phyloP scores from a whole-genome alignment of 2,113 vertebrate species.

The Anas platyrhynchos region DNA sequence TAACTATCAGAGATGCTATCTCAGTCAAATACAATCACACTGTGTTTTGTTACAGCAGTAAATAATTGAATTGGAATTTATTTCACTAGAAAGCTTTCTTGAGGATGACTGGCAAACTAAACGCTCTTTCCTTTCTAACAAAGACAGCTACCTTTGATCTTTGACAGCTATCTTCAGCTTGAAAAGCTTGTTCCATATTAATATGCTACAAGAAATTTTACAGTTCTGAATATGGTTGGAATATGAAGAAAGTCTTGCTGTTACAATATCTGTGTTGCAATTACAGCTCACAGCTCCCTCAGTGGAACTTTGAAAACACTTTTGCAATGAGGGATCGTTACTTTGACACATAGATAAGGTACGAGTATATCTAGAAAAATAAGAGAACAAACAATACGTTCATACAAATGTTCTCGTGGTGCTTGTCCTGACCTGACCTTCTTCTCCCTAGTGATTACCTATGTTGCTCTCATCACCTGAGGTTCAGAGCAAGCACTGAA shows the following conservation, averaged over 20 bases:
- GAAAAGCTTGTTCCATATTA: neutral
- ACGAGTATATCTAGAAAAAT: neutral
- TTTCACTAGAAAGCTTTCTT: neutral
- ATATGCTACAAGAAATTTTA: neutral
- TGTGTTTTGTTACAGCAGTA: constrained; percentile 7
- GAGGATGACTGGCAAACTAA: neutral
- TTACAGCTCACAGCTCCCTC: neutral
- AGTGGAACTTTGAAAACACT: neutral
- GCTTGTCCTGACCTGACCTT: neutral
- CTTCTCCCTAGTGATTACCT: neutral
- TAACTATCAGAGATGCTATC: neutral
- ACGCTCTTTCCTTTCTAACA: neutral
- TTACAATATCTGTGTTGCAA: neutral
- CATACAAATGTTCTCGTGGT: neutral
- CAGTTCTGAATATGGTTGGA: neutral
- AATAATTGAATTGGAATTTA: neutral
- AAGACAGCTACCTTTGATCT: neutral
- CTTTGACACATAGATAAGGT: neutral
- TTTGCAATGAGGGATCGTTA: neutral
- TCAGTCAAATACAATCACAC: neutral
- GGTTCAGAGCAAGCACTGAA: neutral
- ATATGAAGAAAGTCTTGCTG: neutral
- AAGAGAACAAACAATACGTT: neutral
- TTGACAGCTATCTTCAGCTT: neutral
- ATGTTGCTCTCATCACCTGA: neutral